Base-by-base conservation (phyloP, 2,888 invertebrate species). In the Chorisops tibialis region DNA sequence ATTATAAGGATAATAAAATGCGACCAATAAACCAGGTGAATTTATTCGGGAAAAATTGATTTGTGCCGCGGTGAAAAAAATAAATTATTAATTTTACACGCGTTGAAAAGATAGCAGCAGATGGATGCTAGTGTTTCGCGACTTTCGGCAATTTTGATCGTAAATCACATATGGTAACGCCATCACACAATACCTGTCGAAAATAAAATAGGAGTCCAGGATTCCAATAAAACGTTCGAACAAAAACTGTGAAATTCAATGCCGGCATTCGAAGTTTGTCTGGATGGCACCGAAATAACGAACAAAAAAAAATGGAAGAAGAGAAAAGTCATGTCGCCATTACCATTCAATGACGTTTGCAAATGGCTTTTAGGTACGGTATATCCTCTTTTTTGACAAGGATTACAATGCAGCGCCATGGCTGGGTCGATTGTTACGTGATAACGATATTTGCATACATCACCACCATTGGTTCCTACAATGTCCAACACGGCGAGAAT, bases 401-500 rank as follows among this genome's bases (percentile, higher is more conserved):
- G 56, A 56, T 43, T 56, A 56, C 56, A 56, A 56, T 56, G 56
- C 56, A 45, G 43, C 56, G 45, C 56, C 56, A 56, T 56, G 35
- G 56, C 56, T 43, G 43, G 30, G 45, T 56, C 56, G 56, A 56
- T 56, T 49, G 41, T 49, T 24, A 16, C 16, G 51, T 39, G 51
- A 61, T 61, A 61, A 61, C 61, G 61, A 61, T 41, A 61, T 61
- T 51, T 61, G 37, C 61, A 61, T 61, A 30, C 51, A 51, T 61
- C 45, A 38, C 30, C 49, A 30, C 5, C 30, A 9, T 30, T 30
- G 30, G 9, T 30, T 30, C 30, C 30, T n/a, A n/a, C 7, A 30
- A 30, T 9, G 30, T 9, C 30, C 7, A 30, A 9, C 30, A 30
- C 30, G 7, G 5, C 30, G 30, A 30, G 30, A 5, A 7, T 1